A percentile compares a stretch with the other conserved stretches of the same genome.
Evolutionary conservation across 2,888 invertebrate species (phyloP).

Genomic region (Agrotis clavis): DNA sequence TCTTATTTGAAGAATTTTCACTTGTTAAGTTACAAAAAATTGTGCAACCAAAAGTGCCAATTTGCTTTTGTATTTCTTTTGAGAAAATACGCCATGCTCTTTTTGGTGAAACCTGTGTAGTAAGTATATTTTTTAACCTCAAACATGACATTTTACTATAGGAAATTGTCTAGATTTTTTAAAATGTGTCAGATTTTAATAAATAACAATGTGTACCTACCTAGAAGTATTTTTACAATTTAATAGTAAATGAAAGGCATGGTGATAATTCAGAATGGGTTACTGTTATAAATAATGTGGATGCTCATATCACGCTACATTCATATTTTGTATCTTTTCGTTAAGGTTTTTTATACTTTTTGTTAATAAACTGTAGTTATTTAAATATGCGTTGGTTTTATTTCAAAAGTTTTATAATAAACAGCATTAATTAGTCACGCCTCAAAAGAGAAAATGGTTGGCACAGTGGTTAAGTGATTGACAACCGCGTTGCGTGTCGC

Average conservation of each 20-base stretch:
- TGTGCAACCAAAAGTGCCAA: constrained; percentile 71
- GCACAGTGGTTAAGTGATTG: too few species aligned
- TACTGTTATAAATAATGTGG: constrained; percentile 41
- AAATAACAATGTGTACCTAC: not conserved
- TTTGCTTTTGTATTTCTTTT: constrained; percentile 29
- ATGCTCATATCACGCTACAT: constrained; percentile 46
- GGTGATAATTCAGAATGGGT: constrained; percentile 31
- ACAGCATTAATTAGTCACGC: not conserved
- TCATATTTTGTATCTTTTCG: constrained; percentile 56
- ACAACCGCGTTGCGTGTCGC: too few species aligned
- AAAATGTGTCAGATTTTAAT: not conserved
- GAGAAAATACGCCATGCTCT: constrained; percentile 41
- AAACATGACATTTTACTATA: constrained; percentile 4
- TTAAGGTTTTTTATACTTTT: constrained; percentile 62
- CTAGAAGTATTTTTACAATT: not conserved
- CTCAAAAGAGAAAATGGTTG: too few species aligned
- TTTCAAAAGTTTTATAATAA: not conserved
- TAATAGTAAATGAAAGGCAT: constrained; percentile 39
- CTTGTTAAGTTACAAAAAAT: constrained; percentile 54
- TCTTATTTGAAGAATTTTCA: constrained; percentile 89
- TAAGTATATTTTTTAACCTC: not conserved
- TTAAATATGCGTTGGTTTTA: constrained; percentile 40
- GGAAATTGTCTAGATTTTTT: not conserved
- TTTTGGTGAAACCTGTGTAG: not conserved
- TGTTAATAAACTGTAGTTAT: constrained; percentile 73